Evolutionary conservation across 2,888 invertebrate genomes (phyloP), one percentile per base, ranked within the genome.

Genomic region (Cephus rjabovi): DNA sequence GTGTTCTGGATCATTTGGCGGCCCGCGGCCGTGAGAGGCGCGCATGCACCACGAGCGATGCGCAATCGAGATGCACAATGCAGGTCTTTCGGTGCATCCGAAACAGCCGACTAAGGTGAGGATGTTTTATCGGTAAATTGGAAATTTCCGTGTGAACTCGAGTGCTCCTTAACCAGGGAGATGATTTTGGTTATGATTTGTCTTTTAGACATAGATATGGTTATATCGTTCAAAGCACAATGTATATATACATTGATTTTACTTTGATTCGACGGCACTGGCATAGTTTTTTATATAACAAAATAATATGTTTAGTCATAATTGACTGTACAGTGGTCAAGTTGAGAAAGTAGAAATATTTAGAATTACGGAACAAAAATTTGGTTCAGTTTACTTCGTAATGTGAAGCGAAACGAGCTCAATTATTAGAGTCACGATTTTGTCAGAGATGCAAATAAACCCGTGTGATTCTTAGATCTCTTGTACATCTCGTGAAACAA

Each of bases 1-100:
- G 91, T 89, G 90, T 91, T 91, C 90, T 90, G 91, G 89, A 91
- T 91, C 91, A 91, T 91, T 91, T 91, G 90, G 87, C 87, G 89
- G 89, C 89, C 89, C 89, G 90, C 89, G 89, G 89, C 89, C 87
- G 87, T 85, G 86, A 86, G 87, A 89, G 86, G 86, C 86, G 87
- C 87, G 86, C 87, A 85, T 86, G 86, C 83, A 87, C 84, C 40
- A 80, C 79, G 74, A 56, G 73, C 80, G 81, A 79, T 79, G 79
- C 81, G 84, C 85, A 87, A 87, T 87, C 87, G 80, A 85, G 86
- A 86, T 87, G 75, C 76, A 77, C 75, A 77, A 69, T 76, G 34
- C 76, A 23, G 70, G 34, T 71, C 73, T 75, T 34, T 40, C 75
- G 40, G 40, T 56, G 40, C 40, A 23, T 56, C 9, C 23, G 40